A percentile compares a stretch with the other conserved stretches of the same genome.
phyloP scores from a whole-genome alignment of 2,113 vertebrate genomes.

The Galeopterus variegatus region DNA sequence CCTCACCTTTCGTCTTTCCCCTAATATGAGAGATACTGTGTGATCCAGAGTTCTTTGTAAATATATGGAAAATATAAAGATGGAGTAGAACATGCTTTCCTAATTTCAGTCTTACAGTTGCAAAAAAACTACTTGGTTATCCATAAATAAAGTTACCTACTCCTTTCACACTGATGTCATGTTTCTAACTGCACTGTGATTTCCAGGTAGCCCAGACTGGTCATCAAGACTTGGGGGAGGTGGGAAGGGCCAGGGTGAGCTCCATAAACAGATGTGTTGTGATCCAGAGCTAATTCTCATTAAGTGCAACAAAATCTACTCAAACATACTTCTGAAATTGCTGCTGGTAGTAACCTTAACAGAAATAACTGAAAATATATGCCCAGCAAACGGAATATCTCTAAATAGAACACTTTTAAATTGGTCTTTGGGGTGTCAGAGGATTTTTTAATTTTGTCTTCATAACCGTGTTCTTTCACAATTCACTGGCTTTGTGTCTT shows the following conservation, averaged over 20 bases:
- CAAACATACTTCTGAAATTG: conserved; percentile 50
- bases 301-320: conserved; percentile 49
- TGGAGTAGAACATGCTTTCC: neutral
- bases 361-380: conserved; percentile 74
- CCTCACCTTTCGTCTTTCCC: neutral
- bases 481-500: conserved; percentile 85
- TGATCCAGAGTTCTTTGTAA: conserved; percentile 11
- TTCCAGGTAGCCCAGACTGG: neutral
- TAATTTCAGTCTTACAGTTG: conserved; percentile 24
- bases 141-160: neutral
- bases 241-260: too few relatives aligned
- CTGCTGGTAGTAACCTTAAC: conserved; percentile 57
- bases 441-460: conserved; percentile 83
- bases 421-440: conserved; percentile 51
- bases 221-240: neutral
- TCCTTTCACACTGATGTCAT: neutral
- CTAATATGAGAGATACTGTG: neutral
- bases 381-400: conserved; percentile 72
- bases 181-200: neutral
- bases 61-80: neutral
- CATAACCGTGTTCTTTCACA: conserved; percentile 85
- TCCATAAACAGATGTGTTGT: neutral
- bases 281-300: conserved; percentile 4
- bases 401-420: conserved; percentile 78
- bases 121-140: neutral